Base-by-base conservation (phyloP, 2,888 invertebrate species). In the Zaprionus lineosus region DNA sequence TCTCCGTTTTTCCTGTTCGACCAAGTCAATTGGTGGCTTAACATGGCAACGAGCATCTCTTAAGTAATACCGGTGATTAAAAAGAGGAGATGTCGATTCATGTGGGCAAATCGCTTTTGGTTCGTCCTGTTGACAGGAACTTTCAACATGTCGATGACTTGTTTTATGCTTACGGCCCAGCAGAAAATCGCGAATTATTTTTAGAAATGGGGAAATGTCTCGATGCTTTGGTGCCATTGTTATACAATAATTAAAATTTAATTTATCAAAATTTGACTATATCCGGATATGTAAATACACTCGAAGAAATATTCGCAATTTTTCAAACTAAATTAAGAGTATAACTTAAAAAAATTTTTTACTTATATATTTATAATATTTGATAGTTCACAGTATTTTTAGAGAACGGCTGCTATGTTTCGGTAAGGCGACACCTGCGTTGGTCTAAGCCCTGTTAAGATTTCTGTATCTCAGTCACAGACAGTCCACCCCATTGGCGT, bases 81-180 rank as follows among this genome's bases (percentile, higher is more conserved):
- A 53, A 0, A 76, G 19, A 1, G 24, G 24, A 5, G 19, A n/a
- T 4, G 11, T 8, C 0, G 39, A 11, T 2, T 28, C 12, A 0
- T 18, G 26, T 0, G 69, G 51, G 12, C n/a, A n/a, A n/a, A n/a
- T n/a, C n/a, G n/a, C n/a, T n/a, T n/a, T n/a, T n/a, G n/a, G n/a
- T n/a, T n/a, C n/a, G n/a, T n/a, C n/a, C n/a, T n/a, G n/a, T n/a
- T n/a, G n/a, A n/a, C n/a, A n/a, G n/a, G n/a, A n/a, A n/a, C n/a
- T n/a, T n/a, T n/a, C n/a, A n/a, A n/a, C n/a, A n/a, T n/a, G n/a
- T n/a, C n/a, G 77, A 18, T 48, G 59, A 4, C 26, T 16, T 1
- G 81, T 68, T 0, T 46, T 34, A 24, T 84, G 68, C 1, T 46
- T 60, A 5, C 78, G 71, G 0, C 78, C 78, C 19, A 78, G 21